Conservation (phyloP, 1,140 invertebrate species). For the Akabosia matsudoensis region DNA sequence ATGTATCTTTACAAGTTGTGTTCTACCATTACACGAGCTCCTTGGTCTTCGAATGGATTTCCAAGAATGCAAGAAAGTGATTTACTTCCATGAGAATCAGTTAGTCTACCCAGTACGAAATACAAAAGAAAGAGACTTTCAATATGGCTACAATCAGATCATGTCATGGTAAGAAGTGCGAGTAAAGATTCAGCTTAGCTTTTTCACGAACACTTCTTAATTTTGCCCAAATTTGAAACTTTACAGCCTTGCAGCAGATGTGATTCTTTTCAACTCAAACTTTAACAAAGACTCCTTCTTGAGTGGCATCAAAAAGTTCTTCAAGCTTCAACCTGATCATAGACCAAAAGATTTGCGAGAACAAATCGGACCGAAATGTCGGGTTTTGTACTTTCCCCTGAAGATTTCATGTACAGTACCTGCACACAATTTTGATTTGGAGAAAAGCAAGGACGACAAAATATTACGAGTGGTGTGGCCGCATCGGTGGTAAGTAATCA, state of each 20-base stretch:
- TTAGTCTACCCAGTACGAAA: constrained; percentile 67
- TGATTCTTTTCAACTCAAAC: constrained; percentile 69
- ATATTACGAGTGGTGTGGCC: constrained; percentile 69
- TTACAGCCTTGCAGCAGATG: constrained; percentile 68
- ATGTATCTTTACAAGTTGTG: constrained; percentile 67
- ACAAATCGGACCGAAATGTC: constrained; percentile 61
- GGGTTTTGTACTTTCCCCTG: constrained; percentile 66
- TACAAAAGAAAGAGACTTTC: constrained; percentile 67
- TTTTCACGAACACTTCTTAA: too few species aligned
- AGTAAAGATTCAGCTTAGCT: too few species aligned
- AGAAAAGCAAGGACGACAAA: constrained; percentile 37
- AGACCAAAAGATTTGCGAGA: constrained; percentile 58
- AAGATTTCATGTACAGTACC: constrained; percentile 50
- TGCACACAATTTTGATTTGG: not conserved
- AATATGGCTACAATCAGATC: constrained; percentile 76
- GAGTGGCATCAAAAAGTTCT: constrained; percentile 59
- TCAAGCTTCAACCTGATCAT: constrained; percentile 67
- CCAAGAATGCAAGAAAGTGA: constrained; percentile 59
- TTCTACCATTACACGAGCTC: constrained; percentile 68
- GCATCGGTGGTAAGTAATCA: constrained; percentile 62
- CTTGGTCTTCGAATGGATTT: constrained; percentile 66
- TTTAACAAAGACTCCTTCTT: constrained; percentile 69
- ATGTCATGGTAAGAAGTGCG: constrained; percentile 66
- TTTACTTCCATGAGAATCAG: constrained; percentile 80
- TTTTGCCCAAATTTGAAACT: too few species aligned